Conservation (phyloP, 2,797 vertebrate species). For the Graptemys geographica region DNA sequence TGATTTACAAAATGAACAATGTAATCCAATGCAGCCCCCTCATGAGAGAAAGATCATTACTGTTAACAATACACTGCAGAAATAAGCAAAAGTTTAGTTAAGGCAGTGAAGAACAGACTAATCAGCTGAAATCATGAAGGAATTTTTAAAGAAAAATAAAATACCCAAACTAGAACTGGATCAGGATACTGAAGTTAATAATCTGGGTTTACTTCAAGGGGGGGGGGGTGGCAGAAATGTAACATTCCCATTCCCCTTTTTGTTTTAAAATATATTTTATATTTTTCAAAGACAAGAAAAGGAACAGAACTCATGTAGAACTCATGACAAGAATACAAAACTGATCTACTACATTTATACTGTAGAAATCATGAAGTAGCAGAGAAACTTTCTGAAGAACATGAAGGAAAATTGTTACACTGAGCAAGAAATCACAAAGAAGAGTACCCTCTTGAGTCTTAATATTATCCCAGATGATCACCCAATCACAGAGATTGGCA, state of each 20-base stretch:
- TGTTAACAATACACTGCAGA: not conserved
- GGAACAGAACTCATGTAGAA: not conserved
- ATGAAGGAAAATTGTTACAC: not conserved
- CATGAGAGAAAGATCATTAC: not conserved
- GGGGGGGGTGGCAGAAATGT: not conserved
- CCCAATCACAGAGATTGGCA: not conserved
- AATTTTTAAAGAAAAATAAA: not conserved
- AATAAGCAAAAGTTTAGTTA: not conserved
- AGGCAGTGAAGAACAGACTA: not conserved
- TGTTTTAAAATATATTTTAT: not conserved
- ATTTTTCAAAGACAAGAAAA: not conserved
- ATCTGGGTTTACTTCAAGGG: not conserved
- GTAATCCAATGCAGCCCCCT: conserved; percentile 11
- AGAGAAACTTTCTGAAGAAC: rapidly evolving
- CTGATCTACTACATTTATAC: not conserved
- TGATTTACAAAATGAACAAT: conserved; percentile 33
- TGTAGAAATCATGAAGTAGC: not conserved
- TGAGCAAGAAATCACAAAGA: not conserved
- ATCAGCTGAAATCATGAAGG: not conserved
- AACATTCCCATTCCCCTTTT: not conserved
- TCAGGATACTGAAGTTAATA: not conserved
- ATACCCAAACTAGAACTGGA: not conserved
- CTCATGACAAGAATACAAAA: not conserved
- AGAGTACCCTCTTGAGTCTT: not conserved
- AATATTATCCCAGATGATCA: not conserved